A percentile compares a stretch with the other conserved stretches of the same genome.
Conservation (phyloP, 2,113 vertebrate species). For the Falcunculus frontatus region DNA sequence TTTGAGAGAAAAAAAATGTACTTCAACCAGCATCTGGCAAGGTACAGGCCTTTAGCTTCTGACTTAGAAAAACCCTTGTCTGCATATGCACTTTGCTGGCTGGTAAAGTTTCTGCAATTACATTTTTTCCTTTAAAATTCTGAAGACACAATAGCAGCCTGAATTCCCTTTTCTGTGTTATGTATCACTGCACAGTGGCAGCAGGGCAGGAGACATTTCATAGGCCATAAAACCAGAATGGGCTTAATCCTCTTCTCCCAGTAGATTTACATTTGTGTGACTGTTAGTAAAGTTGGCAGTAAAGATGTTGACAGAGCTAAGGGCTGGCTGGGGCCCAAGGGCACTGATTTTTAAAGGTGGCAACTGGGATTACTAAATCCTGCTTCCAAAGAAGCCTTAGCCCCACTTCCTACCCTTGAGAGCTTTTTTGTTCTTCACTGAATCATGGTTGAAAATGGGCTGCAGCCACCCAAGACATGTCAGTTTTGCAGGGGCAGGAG, state of each 20-base stretch:
- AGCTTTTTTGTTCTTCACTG: constrained; percentile 25
- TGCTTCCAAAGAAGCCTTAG: constrained; percentile 27
- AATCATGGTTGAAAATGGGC: neutral
- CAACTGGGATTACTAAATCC: constrained; percentile 6
- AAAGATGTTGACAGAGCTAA: constrained; percentile 47
- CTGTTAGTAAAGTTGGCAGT: constrained; percentile 48
- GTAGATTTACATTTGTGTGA: constrained; percentile 50
- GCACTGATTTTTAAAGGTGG: constrained; percentile 44
- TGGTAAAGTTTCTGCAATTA: neutral
- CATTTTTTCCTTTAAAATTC: neutral
- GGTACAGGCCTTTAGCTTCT: neutral
- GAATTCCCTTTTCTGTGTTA: neutral
- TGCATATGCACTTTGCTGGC: neutral
- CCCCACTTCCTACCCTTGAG: neutral
- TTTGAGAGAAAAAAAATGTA: neutral
- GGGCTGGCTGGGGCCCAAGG: constrained; percentile 38
- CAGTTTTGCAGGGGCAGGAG: neutral
- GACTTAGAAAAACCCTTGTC: neutral
- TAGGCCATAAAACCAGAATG: constrained; percentile 47
- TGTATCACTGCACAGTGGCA: neutral
- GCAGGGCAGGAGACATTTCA: neutral
- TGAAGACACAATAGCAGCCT: neutral
- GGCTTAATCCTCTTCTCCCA: constrained; percentile 53
- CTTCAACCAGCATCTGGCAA: neutral
- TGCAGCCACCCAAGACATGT: neutral